Base-by-base conservation (phyloP, 1,140 invertebrate genomes). In the Sitodiplosis mosellana region DNA sequence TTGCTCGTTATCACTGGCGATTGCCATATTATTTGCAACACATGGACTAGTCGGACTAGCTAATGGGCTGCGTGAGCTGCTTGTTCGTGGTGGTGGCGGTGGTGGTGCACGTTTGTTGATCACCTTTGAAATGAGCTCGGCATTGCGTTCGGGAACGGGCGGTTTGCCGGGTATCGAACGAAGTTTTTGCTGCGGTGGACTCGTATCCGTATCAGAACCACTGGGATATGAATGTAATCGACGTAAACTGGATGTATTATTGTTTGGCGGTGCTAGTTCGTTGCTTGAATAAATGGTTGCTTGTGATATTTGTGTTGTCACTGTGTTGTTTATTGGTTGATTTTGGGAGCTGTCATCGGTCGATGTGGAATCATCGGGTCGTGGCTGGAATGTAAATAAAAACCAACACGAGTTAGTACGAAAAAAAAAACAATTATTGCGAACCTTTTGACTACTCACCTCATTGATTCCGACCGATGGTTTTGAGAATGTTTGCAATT, bases 401-500 rank as follows among this genome's bases (percentile, higher is more conserved):
- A n/a, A n/a, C n/a, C n/a, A n/a, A n/a, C n/a, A 33, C 4, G 44
- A 34, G 14, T 8, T 36, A n/a, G 34, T 36, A 36, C 8, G 34
- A 36, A 36, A n/a, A 36, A n/a, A n/a, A n/a, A n/a, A n/a, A n/a
- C n/a, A n/a, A 44, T 27, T 27, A 27, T 27, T 3, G 10, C 10
- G 27, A 27, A 5, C 10, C 27, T 34, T 11, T 22, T 7, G 6
- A 43, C 3, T 4, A 18, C 5, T 17, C 18, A 37, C 33, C 33
- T 36, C 45, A 14, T 15, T 36, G 6, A 14, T 45, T 46, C 33
- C 45, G 12, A n/a, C 34, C 15, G 19, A 40, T 20, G 81, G 81
- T 53, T 79, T 76, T 22, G 80, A 77, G 62, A 87, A 87, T 10
- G 85, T 88, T 63, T 89, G 83, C 44, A 90, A 71, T 66, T 92